phyloP scores from a whole-genome alignment of 2,113 vertebrate species.

The Mormyrus iriodes region DNA sequence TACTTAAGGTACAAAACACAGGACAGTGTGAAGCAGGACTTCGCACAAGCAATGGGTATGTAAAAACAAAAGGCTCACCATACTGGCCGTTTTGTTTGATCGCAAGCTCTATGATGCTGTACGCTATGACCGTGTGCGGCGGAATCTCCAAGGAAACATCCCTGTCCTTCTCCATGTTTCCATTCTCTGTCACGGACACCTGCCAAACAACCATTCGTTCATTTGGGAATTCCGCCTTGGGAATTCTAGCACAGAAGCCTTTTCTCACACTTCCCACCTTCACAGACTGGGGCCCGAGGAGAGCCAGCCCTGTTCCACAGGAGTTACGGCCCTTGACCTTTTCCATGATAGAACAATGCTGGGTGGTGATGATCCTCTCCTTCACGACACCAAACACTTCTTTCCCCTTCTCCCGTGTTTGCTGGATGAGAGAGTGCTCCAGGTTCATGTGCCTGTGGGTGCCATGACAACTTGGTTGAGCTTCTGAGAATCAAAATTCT shows the following conservation, averaged over 20 bases:
- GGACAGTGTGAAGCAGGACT: neutral
- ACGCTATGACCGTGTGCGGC: slow-evolving; percentile 72
- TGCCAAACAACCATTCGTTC: slow-evolving; percentile 12
- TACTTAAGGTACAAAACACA: neutral
- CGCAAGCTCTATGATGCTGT: slow-evolving; percentile 70
- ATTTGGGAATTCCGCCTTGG: neutral
- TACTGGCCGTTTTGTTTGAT: slow-evolving; percentile 69
- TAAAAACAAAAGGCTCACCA: slow-evolving; percentile 60
- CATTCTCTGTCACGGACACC: slow-evolving; percentile 65
- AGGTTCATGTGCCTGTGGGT: slow-evolving; percentile 64
- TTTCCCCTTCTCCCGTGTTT: slow-evolving; percentile 60
- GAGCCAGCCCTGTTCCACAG: slow-evolving; percentile 47
- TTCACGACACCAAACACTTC: slow-evolving; percentile 74
- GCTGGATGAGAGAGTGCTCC: slow-evolving; percentile 63
- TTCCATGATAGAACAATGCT: slow-evolving; percentile 63
- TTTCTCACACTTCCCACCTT: slow-evolving; percentile 50
- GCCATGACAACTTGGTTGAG: neutral
- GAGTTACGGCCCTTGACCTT: slow-evolving; percentile 62
- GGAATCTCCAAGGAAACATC: slow-evolving; percentile 75
- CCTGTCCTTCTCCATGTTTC: slow-evolving; percentile 52
- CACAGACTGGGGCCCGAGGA: slow-evolving; percentile 46
- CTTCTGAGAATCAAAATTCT: neutral
- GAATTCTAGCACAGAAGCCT: neutral
- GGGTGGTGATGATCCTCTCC: slow-evolving; percentile 76
- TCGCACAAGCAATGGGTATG: neutral